A percentile compares a stretch with the other conserved stretches of the same genome.
These are phyloP conservation scores for Rhynchomys soricoides DNA, from an alignment of 2,113 vertebrate species.

Conservation along the genomic window DNA sequence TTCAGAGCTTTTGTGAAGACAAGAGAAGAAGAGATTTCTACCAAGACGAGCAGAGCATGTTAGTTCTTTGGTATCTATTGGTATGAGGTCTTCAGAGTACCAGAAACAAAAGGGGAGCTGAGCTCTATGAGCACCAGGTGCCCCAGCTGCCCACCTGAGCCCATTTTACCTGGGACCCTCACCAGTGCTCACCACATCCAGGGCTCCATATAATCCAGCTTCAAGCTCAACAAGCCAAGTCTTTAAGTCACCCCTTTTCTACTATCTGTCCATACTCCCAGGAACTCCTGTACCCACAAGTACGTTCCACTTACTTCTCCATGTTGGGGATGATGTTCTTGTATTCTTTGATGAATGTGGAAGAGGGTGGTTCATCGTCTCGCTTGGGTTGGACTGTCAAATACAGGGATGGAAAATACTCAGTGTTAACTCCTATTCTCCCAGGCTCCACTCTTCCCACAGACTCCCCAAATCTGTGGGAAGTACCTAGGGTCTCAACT, in stretches of 20 bases:
- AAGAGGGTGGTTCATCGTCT: slow-evolving; percentile 89
- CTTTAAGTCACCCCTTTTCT: background rate
- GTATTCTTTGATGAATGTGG: slow-evolving; percentile 91
- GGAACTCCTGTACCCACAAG: background rate
- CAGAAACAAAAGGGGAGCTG: background rate
- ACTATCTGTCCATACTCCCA: background rate
- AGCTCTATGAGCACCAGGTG: background rate
- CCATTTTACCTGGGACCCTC: background rate
- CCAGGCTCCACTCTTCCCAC: background rate
- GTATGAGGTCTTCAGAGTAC: background rate
- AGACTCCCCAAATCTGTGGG: background rate
- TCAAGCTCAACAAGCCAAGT: background rate
- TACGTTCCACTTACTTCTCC: slow-evolving; percentile 84
- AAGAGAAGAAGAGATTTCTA: slow-evolving; percentile 49
- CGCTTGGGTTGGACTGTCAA: slow-evolving; percentile 88
- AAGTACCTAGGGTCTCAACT: background rate
- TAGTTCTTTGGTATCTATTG: background rate
- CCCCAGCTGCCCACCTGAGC: background rate
- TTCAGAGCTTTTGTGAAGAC: background rate
- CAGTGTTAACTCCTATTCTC: slow-evolving; percentile 29
- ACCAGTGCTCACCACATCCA: background rate
- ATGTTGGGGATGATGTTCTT: slow-evolving; percentile 87
- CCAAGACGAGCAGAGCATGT: background rate
- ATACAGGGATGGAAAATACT: slow-evolving; percentile 22
- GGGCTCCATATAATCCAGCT: background rate